A percentile compares a stretch with the other conserved stretches of the same genome.
Conservation (phyloP, 1,140 invertebrate genomes). For the Caerostris darwini region DNA sequence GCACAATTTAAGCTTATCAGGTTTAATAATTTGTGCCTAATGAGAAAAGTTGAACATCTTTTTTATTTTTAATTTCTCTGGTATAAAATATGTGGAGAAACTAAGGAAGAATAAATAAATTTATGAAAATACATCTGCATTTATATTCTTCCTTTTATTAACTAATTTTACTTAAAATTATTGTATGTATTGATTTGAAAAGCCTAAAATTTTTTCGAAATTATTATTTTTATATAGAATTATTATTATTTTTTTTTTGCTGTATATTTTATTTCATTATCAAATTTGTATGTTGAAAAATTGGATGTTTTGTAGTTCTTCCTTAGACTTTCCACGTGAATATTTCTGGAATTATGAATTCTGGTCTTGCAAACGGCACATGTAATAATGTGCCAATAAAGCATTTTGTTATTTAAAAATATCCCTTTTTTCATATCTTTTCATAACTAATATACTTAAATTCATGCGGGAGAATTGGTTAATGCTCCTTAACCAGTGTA, state of each 20-base stretch:
- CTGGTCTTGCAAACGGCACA: slow-evolving; percentile 5
- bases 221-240: neutral
- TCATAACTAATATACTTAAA: slow-evolving; percentile 41
- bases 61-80: slow-evolving; percentile 8
- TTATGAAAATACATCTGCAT: neutral
- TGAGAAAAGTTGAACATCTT: slow-evolving; percentile 52
- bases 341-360: neutral
- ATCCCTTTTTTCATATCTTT: neutral
- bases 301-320: neutral
- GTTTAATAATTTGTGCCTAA: slow-evolving; percentile 55
- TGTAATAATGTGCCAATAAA: slow-evolving; percentile 39
- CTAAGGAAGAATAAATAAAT: slow-evolving; percentile 51
- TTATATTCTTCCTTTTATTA: neutral
- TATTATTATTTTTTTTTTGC: neutral
- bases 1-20: slow-evolving; percentile 71
- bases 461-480: neutral
- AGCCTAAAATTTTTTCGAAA: neutral
- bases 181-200: neutral
- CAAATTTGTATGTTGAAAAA: neutral
- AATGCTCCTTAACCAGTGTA: neutral
- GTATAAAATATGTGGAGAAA: neutral
- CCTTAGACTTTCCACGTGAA: neutral
- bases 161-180: neutral
- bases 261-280: neutral
- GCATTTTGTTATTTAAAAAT: slow-evolving; percentile 18